phyloP scores from a whole-genome alignment of 2,888 invertebrate genomes.

The Allophyes oxyacanthae region DNA sequence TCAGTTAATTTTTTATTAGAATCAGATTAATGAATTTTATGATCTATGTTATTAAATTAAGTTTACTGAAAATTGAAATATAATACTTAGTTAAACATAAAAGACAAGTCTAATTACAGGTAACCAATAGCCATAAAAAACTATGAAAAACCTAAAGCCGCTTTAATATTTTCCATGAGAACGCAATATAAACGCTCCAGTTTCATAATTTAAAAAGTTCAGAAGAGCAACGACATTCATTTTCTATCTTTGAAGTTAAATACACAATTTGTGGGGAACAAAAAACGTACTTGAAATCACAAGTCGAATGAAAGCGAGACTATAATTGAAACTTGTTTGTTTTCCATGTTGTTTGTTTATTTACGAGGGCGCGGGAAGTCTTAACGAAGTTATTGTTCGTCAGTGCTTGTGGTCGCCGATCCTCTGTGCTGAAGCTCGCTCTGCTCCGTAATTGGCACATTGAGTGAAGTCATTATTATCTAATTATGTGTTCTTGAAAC shows the following conservation, averaged over 20 bases:
- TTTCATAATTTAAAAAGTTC: constrained; percentile 57
- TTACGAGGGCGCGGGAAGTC: constrained; percentile 58
- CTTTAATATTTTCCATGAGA: constrained; percentile 36
- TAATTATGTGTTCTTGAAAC: constrained; percentile 64
- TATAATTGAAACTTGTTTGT: constrained; percentile 58
- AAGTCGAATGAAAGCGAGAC: constrained; percentile 42
- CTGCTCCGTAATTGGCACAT: constrained; percentile 66
- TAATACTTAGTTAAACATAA: no score
- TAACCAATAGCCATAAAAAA: constrained; percentile 6
- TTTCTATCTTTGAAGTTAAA: constrained; percentile 54
- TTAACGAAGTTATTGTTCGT: constrained; percentile 71
- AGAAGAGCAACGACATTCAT: constrained; percentile 60
- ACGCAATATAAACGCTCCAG: constrained; percentile 34
- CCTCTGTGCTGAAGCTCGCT: constrained; percentile 33
- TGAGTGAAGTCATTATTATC: constrained; percentile 65
- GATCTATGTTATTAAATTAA: background rate
- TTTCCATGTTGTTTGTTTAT: constrained; percentile 68
- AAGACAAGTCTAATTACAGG: background rate
- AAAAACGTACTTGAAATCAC: constrained; percentile 42
- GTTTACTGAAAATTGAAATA: no score
- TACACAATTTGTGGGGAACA: constrained; percentile 44
- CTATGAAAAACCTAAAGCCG: constrained; percentile 22
- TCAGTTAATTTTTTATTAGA: background rate
- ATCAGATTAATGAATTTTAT: background rate
- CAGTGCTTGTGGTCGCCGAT: constrained; percentile 48